Base-by-base conservation (phyloP, 2,113 vertebrate species). In the Eurystomus gularis region DNA sequence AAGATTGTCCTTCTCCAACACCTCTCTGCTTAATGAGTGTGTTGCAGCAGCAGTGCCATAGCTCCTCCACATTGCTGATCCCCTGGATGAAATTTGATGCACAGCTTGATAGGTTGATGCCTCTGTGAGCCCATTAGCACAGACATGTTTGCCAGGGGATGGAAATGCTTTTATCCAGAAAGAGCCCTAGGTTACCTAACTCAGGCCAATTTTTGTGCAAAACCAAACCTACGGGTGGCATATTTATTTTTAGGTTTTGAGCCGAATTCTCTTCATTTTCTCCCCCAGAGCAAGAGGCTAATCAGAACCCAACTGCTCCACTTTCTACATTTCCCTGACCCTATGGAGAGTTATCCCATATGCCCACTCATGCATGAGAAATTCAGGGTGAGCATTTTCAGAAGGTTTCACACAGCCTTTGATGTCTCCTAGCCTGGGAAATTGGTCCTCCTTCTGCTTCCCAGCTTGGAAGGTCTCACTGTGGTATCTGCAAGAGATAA, bases 391-490 rank as follows among this genome's bases (percentile, higher is more conserved):
- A 97, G 83, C 81, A 82, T 96, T 95, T 95, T 95, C 86, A 4
- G 88, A 95, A 96, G 96, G 94, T 96, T 96, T 97, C 94, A 96
- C 96, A 96, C 88, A 94, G 95, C 61, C 88, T 97, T 97, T 96
- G 96, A 97, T 96, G 95, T 96, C 76, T 96, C 61, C 71, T 68
- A 96, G 94, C 92, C 89, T 97, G 96, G 95, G 95, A 97, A 94
- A 96, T 93, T 28, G 26, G 91, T 94, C 57, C 89, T 84, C 54
- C 86, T 96, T 8, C 82, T 88, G 82, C 95, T 96, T 96, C 95
- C 96, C 94, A 94, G 88, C 93, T 93, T 88, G 79, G 82, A 96
- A 96, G 93, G 91, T 93, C 91, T 97, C 87, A 51, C 85, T 90
- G 75, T 94, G 93, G 88, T 95, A 94, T 97, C 95, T 94, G 77